Base-by-base conservation (phyloP, 2,113 vertebrate genomes). In the Madoqua kirkii region DNA sequence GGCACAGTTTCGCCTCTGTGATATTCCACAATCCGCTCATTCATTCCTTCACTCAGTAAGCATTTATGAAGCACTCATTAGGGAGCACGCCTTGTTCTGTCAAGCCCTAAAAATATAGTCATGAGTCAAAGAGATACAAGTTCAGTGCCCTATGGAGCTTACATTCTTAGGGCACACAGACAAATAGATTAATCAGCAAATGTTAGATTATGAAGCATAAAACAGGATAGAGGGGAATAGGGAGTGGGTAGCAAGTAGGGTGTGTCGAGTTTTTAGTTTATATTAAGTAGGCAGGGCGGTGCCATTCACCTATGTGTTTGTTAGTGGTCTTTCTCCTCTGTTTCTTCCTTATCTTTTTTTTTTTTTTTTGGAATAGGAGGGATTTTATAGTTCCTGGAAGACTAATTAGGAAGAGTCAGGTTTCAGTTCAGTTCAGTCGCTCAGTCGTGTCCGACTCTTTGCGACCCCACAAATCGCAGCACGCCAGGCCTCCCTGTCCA, bases 261-360 rank as follows among this genome's bases (percentile, higher is more conserved):
- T 52, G 2, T 8, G 6, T 0, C 3, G 7, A 64, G 31, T 8
- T 87, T 82, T 60, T 10, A 27, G 36, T 48, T 64, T 76, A 31
- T 8, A 52, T 12, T 13, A 23, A 48, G 27, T 13, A 31, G 74
- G 4, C 29, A 74, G 45, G 21, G 2, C 7, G 3, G 57, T 19
- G 12, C 2, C 2, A 36, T 43, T 33, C 15, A 12, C 6, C 23
- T n/a, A 3, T 10, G 17, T 0, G 4, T 79, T 55, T 36, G 1
- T 21, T 16, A 36, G 54, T 31, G n/a, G 7, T 21, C 31, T 87
- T 54, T n/a, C 21, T 25, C 3, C 45, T 64, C 8, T 16, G 15
- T 31, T 79, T 91, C 57, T 62, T 43, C 57, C 5, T 82, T 19
- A 4, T 52, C 5, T 40, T 79, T 81, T n/a, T n/a, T n/a, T 29